Base-by-base conservation (phyloP, 2,888 invertebrate species). In the Lycaena phlaeas region DNA sequence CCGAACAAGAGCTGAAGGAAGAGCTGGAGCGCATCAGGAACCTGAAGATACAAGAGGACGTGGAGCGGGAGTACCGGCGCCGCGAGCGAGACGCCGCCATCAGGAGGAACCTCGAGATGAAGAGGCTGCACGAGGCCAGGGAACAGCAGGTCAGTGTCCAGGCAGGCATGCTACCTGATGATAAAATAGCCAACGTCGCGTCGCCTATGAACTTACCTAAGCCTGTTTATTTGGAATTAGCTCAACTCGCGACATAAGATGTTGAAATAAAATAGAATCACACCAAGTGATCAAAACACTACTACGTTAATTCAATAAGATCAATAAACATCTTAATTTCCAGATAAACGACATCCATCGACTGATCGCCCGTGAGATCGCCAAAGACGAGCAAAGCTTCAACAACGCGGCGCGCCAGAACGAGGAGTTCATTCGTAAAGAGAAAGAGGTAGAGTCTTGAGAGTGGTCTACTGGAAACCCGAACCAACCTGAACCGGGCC, bases 11-110 rank as follows among this genome's bases (percentile, higher is more conserved):
- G 48, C 50, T 85, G 27, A 82, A 82, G 30, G 81, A 82, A 36
- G 85, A 85, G 44, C 40, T 87, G 62, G 85, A 84, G 0, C 72
- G 86, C 18, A 79, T 84, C 44, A 64, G 85, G 27, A 84, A 85
- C 57, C 56, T 85, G 42, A 85, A 85, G 66, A 85, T 84, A 22
- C 81, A 77, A 41, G 84, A 84, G 50, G 77, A 88, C 71, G 89
- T 90, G 14, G 92, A 92, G 59, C 74, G 90, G 7, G 88, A 90
- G 52, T 92, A 91, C 87, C 78, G 92, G 1, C 76, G 86, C 7
- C 86, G 85, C 43, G 92, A 92, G 64, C 79, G 87, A 18, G 87
- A 87, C 41, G 87, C 84, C 1, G 90, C 89, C 5, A 55, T 87
- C 38, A 88, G 85, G 56, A 78, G 85, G 46, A 81, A 86, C 50